These are phyloP conservation scores for Agrochola litura DNA, from an alignment of 2,888 invertebrate species.

Conservation along the genomic window DNA sequence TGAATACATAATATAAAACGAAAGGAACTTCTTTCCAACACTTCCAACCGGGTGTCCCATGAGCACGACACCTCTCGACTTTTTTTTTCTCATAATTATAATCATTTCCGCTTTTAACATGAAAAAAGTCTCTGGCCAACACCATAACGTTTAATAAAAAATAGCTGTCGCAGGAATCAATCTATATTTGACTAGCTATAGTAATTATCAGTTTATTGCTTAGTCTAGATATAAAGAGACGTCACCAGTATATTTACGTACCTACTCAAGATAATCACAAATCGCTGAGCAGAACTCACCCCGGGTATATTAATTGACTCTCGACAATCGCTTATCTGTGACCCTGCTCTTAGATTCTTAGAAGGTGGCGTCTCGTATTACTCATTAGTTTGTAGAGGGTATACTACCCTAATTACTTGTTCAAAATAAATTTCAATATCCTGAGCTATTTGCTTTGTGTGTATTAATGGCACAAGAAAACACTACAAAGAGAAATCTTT, in stretches of 20 bases:
- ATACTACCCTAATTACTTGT: slow-evolving; percentile 14
- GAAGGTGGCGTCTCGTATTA: slow-evolving; percentile 19
- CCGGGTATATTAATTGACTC: slow-evolving; percentile 28
- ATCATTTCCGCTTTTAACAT: too few relatives aligned
- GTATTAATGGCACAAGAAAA: too few relatives aligned
- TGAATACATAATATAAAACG: too few relatives aligned
- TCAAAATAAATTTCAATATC: background rate
- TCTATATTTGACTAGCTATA: background rate
- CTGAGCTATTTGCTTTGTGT: background rate
- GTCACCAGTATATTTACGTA: slow-evolving; percentile 9
- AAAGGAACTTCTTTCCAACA: too few relatives aligned
- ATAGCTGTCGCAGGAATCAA: background rate
- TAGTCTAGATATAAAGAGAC: slow-evolving; percentile 13
- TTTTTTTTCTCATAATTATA: too few relatives aligned
- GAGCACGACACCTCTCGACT: too few relatives aligned
- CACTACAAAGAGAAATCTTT: too few relatives aligned
- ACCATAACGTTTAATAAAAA: background rate
- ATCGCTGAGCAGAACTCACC: slow-evolving; percentile 20
- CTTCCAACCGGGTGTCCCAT: too few relatives aligned
- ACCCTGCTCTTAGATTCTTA: slow-evolving; percentile 25
- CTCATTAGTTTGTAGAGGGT: slow-evolving; percentile 28
- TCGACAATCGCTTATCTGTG: slow-evolving; percentile 36
- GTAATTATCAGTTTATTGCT: slow-evolving; percentile 11
- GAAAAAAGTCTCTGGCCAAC: too few relatives aligned
- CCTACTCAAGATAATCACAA: slow-evolving; percentile 29